Evolutionary conservation across 2,113 vertebrate genomes (phyloP), one percentile per base, ranked within the genome.

Genomic region (Caranx ignobilis): DNA sequence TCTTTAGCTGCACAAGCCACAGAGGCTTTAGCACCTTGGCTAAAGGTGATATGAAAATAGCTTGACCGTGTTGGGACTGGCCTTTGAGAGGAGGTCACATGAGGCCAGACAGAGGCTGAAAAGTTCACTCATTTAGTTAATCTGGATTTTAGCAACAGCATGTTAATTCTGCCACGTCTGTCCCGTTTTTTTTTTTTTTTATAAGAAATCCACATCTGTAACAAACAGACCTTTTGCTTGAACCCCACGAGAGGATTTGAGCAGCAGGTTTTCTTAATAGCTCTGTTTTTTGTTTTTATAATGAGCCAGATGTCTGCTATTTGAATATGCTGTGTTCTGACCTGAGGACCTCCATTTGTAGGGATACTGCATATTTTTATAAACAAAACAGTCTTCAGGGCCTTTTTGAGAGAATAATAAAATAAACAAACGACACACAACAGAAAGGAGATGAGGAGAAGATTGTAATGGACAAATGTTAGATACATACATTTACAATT

Each of bases 71-170:
- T 43, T 35, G 21, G 9, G 74, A 57, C 31, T 6, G 19, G 11
- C n/a, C 35, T 62, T 62, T 34, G 8, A 32, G 13, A 2, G 39
- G 4, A 26, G 32, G 9, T n/a, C 10, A 60, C 21, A 56, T 18
- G 45, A 79, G 50, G 37, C 8, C 35, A 50, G 47, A 52, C 15
- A 70, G 34, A 45, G 35, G 12, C 26, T 26, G 26, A 26, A 47
- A 67, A 71, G 3, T 62, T 62, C 7, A 19, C 47, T 71, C 68
- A 54, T 57, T 43, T 41, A 35, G n/a, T 63, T 69, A 55, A 63
- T 79, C 54, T 71, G 37, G 6, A 70, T 7, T 71, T 57, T 78
- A 47, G 47, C 66, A 81, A 41, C 4, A 32, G 18, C 35, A 15
- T n/a, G 5, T 43, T 69, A 11, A 69, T 47, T 75, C 2, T 31